A percentile compares a stretch with the other conserved stretches of the same genome.
Conservation (phyloP, 2,797 vertebrate genomes). For the Enteromius unitaeniatus region DNA sequence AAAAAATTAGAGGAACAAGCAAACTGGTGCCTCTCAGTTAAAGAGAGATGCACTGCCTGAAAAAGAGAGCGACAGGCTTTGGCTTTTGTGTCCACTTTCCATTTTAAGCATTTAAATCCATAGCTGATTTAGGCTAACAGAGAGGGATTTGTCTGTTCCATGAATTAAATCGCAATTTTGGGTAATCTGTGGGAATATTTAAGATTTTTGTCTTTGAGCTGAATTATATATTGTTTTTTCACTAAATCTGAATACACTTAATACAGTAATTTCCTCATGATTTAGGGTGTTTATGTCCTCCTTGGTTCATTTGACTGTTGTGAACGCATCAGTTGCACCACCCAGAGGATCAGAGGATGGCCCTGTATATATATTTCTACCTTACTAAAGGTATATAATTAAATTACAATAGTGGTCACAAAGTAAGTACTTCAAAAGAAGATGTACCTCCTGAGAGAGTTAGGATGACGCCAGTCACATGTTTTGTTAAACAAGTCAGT, state of each 20-base stretch:
- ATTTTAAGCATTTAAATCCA: conserved; percentile 9
- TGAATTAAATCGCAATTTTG: conserved; percentile 1
- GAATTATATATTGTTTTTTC: neutral
- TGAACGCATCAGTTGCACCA: no score
- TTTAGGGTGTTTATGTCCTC: neutral
- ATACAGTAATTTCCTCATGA: neutral
- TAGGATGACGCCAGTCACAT: neutral
- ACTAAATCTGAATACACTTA: neutral
- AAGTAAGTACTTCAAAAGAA: neutral
- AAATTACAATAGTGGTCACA: neutral
- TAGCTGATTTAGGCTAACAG: conserved; percentile 1
- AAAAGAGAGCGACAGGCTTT: neutral
- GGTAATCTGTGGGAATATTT: conserved; percentile 27
- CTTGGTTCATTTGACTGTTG: no score
- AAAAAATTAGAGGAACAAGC: neutral
- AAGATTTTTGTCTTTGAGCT: neutral
- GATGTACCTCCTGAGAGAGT: neutral
- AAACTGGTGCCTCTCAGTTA: neutral
- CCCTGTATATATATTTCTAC: no score
- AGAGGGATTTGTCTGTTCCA: conserved; percentile 26
- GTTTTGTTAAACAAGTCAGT: neutral
- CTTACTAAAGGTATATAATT: neutral
- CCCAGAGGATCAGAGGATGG: no score
- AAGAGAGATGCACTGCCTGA: neutral
- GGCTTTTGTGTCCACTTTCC: conserved; percentile 1